Base-by-base conservation (phyloP, 2,113 vertebrate genomes). In the Mohoua ochrocephala region DNA sequence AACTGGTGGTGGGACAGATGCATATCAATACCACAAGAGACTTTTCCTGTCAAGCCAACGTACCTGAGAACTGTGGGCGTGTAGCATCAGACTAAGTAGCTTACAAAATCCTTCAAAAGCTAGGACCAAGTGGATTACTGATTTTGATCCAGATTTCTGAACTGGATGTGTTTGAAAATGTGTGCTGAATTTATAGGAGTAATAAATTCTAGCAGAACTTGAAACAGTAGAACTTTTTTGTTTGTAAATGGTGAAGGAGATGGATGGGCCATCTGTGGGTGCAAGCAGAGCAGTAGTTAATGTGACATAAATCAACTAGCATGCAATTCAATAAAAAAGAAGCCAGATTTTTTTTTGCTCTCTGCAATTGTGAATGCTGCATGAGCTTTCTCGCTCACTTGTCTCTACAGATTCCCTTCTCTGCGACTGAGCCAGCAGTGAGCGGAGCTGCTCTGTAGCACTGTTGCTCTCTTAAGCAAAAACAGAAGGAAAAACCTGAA, bases 351-450 rank as follows among this genome's bases (percentile, higher is more conserved):
- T n/a, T n/a, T 28, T n/a, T 41, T 37, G 0, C 9, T 44, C 59
- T 69, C 28, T 87, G 45, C 45, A 60, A 4, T 17, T 67, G 21
- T 41, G 82, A 65, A 19, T 44, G 14, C 33, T 53, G 50, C 39
- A 15, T 44, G n/a, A 71, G 1, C 26, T 83, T 63, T 11, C 31
- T 81, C 0, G 0, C 31, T 76, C 23, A 18, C 28, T 78, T 1
- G 0, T 63, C 52, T 74, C 30, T 80, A 35, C 39, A 59, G 41
- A 45, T 61, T 82, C 9, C 30, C 21, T 52, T 35, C 35, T 80
- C 50, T 54, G 42, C 27, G 65, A n/a, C 2, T 17, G 39, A 56
- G 63, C 42, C 35, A 47, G 30, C 2, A 9, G 35, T 37, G 16
- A 69, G 68, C 42, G 54, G 64, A 71, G 50, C 84, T 91, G 26